phyloP scores from a whole-genome alignment of 1,140 invertebrate genomes.

The Epicauta chinensis region DNA sequence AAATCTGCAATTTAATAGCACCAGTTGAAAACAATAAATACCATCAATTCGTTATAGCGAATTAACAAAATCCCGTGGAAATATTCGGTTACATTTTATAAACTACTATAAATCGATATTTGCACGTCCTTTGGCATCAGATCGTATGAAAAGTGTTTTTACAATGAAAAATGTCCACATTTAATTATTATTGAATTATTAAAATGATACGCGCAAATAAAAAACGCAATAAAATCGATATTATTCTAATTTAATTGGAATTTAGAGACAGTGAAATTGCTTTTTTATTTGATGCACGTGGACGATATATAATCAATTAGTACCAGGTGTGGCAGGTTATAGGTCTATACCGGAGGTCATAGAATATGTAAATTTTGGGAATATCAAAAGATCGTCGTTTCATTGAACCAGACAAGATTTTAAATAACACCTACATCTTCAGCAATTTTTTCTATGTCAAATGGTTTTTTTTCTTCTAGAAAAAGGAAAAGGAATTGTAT shows the following conservation, averaged over 20 bases:
- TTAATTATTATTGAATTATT: too few relatives aligned
- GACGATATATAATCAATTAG: slow-evolving; percentile 22
- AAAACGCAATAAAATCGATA: slow-evolving; percentile 11
- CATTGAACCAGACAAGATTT: slow-evolving; percentile 4
- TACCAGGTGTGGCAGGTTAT: slow-evolving; percentile 15
- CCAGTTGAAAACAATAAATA: too few relatives aligned
- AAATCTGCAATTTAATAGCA: too few relatives aligned
- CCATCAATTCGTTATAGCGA: too few relatives aligned
- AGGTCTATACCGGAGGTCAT: slow-evolving; percentile 12
- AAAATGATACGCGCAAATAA: background rate
- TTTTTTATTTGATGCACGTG: slow-evolving; percentile 14
- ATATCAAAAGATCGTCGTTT: slow-evolving; percentile 7
- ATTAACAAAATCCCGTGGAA: too few relatives aligned
- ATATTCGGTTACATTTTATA: too few relatives aligned
- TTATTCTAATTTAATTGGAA: slow-evolving; percentile 13
- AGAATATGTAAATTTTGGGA: slow-evolving; percentile 13
- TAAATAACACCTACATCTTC: slow-evolving; percentile 7
- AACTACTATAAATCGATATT: too few relatives aligned
- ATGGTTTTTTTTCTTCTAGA: background rate
- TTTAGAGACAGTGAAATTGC: slow-evolving; percentile 16
- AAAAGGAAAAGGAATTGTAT: background rate
- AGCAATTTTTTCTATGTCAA: background rate
- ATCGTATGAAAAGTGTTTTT: too few relatives aligned
- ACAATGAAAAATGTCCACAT: too few relatives aligned
- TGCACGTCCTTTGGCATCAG: too few relatives aligned